Evolutionary conservation across 2,797 vertebrate species (phyloP), one percentile per base, ranked within the genome.

Genomic region (Leptatherina wallacei): DNA sequence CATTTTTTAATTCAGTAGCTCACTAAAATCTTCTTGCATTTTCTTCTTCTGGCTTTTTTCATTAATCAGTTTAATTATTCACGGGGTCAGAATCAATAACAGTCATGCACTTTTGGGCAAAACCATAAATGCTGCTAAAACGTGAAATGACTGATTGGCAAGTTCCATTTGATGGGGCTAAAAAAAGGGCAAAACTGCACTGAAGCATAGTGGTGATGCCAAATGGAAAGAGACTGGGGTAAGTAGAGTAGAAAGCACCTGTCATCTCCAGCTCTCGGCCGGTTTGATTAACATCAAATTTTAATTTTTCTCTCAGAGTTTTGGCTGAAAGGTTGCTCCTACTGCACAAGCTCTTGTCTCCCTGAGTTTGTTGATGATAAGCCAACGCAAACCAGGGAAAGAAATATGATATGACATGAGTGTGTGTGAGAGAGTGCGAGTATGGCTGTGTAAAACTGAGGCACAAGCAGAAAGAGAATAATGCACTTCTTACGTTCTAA

Each of bases 201-300:
- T 22, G 90, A 60, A 71, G 89, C 95, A 94, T 89, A 87, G 93
- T 92, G 82, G 93, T 95, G 95, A 95, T 92, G 93, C 92, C 94
- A 95, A 96, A 98, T 98, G 92, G 93, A 95, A 96, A 91, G 95
- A 95, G 97, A 98, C 97, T 96, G 96, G 95, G 95, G 94, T 96
- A 98, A 98, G 95, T 96, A 97, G 96, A 95, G 94, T 97, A 99
- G 97, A 98, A 98, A 96, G 96, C 95, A 96, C 95, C 96, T 98
- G 97, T 98, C 98, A 98, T 94, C 95, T 97, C 94, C 95, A 94
- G 95, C 97, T 96, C 95, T 92, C 94, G 83, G 94, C 91, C 93
- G 90, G 90, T 95, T 96, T 98, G 96, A 99, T 97, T 97, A 98
- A 95, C 96, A 99, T 99, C 95, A 99, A 99, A 99, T 96, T 98